phyloP scores from a whole-genome alignment of 2,888 invertebrate species.

The Terebella lapidaria region DNA sequence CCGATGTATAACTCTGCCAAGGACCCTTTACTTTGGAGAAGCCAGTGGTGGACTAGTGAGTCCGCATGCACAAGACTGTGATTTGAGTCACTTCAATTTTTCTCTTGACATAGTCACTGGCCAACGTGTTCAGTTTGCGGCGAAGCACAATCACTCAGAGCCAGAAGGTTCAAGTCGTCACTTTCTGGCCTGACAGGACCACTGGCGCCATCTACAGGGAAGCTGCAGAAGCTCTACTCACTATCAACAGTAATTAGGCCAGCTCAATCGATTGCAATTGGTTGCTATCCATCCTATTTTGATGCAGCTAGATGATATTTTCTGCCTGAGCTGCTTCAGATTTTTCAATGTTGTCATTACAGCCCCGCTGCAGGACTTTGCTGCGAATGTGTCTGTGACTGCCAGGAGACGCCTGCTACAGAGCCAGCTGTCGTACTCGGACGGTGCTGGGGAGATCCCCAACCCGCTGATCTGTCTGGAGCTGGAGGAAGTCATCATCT shows the following conservation, averaged over 20 bases:
- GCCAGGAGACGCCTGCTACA: slow-evolving; percentile 9
- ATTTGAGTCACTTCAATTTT: too few relatives aligned
- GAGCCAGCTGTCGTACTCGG: background rate
- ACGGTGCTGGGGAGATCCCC: slow-evolving; percentile 28
- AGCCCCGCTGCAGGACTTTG: background rate
- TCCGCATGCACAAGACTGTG: too few relatives aligned
- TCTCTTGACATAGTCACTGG: background rate
- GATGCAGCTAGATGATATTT: too few relatives aligned
- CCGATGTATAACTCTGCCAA: too few relatives aligned
- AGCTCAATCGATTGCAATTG: too few relatives aligned
- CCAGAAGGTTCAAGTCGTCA: slow-evolving; percentile 25
- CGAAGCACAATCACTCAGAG: slow-evolving; percentile 17
- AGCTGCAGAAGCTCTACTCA: slow-evolving; percentile 23
- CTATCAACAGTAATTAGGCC: slow-evolving; percentile 26
- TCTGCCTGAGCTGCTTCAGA: too few relatives aligned
- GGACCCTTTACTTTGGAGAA: too few relatives aligned
- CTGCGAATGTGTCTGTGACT: background rate
- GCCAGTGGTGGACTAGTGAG: too few relatives aligned
- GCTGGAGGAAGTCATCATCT: slow-evolving; percentile 41
- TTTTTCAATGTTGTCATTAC: background rate
- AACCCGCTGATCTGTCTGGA: slow-evolving; percentile 47
- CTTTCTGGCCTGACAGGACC: slow-evolving; percentile 30
- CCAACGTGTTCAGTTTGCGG: slow-evolving; percentile 10
- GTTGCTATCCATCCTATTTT: too few relatives aligned
- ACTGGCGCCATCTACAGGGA: slow-evolving; percentile 29